Percentiles rank a stretch among this genome's conserved stretches.
Evolutionary conservation across 2,113 vertebrate species (phyloP).

Genomic region (Hemichromis elongatus): DNA sequence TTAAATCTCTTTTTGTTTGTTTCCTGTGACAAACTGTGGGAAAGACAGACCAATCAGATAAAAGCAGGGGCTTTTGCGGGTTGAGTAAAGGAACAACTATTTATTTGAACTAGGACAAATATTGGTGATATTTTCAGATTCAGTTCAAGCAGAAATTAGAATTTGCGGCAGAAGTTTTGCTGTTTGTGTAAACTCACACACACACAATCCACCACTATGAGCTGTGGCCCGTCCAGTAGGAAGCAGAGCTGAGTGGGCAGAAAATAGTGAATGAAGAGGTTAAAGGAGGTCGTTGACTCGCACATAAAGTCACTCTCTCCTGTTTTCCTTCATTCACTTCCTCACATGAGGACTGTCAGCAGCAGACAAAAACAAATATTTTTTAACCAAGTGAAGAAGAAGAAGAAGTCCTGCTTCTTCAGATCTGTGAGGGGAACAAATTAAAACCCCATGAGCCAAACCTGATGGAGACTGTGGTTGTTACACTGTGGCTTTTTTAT

Average conservation of each 20-base stretch:
- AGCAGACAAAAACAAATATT: background rate
- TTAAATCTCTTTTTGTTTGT: background rate
- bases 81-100: background rate
- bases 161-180: background rate
- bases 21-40: background rate
- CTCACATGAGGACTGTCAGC: background rate
- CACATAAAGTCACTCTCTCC: background rate
- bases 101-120: background rate
- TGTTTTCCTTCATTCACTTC: conserved; percentile 1
- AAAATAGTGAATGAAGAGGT: conserved; percentile 8
- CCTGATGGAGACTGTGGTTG: background rate
- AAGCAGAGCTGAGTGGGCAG: background rate
- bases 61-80: background rate
- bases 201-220: background rate
- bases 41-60: background rate
- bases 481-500: background rate
- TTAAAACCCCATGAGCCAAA: background rate
- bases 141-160: background rate
- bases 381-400: background rate
- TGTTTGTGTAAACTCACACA: background rate
- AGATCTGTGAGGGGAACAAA: background rate
- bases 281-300: conserved; percentile 1
- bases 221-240: background rate
- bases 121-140: background rate
- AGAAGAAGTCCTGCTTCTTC: background rate